Evolutionary conservation across 2,113 vertebrate genomes (phyloP).

Genomic region (Fregetta grallaria): DNA sequence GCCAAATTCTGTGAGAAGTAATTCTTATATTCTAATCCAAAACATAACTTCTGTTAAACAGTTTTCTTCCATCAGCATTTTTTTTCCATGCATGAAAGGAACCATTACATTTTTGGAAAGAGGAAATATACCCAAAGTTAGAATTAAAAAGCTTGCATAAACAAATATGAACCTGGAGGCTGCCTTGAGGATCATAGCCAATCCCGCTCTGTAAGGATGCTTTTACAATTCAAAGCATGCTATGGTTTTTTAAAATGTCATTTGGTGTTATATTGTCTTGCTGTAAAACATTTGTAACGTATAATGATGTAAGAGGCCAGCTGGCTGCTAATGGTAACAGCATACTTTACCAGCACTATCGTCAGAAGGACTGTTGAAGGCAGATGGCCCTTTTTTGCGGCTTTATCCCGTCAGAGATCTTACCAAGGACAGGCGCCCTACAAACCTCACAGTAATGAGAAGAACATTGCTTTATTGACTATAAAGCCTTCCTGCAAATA

Average conservation of each 20-base stretch:
- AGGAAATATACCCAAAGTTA: slow-evolving; percentile 49
- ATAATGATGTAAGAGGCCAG: slow-evolving; percentile 68
- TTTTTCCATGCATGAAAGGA: slow-evolving; percentile 56
- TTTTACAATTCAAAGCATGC: slow-evolving; percentile 30
- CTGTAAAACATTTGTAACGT: slow-evolving; percentile 55
- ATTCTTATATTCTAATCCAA: slow-evolving; percentile 45
- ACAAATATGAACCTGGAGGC: slow-evolving; percentile 43
- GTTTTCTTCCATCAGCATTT: slow-evolving; percentile 19
- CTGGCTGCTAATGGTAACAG: slow-evolving; percentile 54
- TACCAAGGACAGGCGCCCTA: slow-evolving; percentile 21
- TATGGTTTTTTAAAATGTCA: not conserved
- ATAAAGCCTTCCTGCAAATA: slow-evolving; percentile 34
- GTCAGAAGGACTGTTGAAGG: slow-evolving; percentile 35
- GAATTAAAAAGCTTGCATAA: slow-evolving; percentile 40
- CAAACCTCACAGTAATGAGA: slow-evolving; percentile 12
- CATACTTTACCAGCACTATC: slow-evolving; percentile 39
- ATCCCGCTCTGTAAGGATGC: slow-evolving; percentile 5
- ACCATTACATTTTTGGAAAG: slow-evolving; percentile 61
- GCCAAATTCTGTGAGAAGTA: not conserved
- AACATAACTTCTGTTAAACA: slow-evolving; percentile 36
- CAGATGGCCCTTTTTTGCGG: slow-evolving; percentile 68
- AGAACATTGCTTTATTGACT: slow-evolving; percentile 23
- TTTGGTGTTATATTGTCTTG: slow-evolving; percentile 46
- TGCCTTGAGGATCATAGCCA: slow-evolving; percentile 36
- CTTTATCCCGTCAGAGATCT: slow-evolving; percentile 24